Evolutionary conservation across 2,888 invertebrate species (phyloP).

Genomic region (Sabellastarte sp.): DNA sequence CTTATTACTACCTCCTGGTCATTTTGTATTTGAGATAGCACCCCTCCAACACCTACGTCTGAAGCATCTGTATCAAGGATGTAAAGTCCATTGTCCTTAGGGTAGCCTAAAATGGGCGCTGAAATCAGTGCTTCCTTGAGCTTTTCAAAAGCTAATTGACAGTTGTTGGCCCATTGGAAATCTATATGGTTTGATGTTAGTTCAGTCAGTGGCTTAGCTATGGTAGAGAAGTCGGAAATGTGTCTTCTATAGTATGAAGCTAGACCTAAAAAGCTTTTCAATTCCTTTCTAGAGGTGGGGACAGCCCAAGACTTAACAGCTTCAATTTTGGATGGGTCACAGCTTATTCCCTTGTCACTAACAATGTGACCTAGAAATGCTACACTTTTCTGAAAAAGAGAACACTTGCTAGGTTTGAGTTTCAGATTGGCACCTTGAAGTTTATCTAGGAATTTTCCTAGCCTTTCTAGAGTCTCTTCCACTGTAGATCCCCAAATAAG

Average conservation of each 20-base stretch:
- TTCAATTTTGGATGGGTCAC: neutral
- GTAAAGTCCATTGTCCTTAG: neutral
- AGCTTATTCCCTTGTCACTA: neutral
- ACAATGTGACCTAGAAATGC: neutral
- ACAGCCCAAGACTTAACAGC: no score
- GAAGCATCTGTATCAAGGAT: neutral
- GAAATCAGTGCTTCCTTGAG: neutral
- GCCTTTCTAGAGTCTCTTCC: no score
- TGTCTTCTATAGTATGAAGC: neutral
- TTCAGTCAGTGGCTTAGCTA: neutral
- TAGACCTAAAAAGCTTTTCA: no score
- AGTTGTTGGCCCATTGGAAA: neutral
- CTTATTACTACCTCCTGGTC: slow-evolving; percentile 29
- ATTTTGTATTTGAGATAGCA: slow-evolving; percentile 20
- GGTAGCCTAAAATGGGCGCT: neutral
- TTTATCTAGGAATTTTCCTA: neutral
- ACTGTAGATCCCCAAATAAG: neutral
- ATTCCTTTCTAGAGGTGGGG: no score
- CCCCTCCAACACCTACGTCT: neutral
- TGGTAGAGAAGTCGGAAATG: no score
- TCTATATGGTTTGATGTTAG: no score
- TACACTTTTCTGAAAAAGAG: neutral
- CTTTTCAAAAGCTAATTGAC: neutral
- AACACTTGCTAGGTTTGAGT: neutral
- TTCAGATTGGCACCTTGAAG: neutral